phyloP scores from a whole-genome alignment of 1,140 invertebrate genomes.

The Pomacea maculata region DNA sequence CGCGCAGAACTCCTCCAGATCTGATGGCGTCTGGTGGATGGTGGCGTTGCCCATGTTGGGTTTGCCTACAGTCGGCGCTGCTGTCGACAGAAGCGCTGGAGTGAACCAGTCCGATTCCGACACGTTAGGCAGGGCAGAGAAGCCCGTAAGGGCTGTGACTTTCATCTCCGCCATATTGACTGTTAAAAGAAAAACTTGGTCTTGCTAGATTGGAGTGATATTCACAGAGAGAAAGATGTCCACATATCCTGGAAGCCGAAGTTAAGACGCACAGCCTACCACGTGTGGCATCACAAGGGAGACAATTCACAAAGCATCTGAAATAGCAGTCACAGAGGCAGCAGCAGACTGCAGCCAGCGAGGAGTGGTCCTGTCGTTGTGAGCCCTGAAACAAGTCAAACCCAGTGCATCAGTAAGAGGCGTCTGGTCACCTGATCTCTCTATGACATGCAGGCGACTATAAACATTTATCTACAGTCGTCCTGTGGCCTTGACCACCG shows the following conservation, averaged over 20 bases:
- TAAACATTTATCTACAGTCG: too few species aligned
- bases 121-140: not conserved
- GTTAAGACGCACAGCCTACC: not conserved
- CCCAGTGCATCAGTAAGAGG: too few species aligned
- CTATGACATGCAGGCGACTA: too few species aligned
- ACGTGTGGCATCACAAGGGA: not conserved
- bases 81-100: not conserved
- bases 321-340: too few species aligned
- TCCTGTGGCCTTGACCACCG: too few species aligned
- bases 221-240: not conserved
- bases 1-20: constrained; percentile 39
- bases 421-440: too few species aligned
- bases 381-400: too few species aligned
- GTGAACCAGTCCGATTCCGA: constrained; percentile 15
- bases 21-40: constrained; percentile 13
- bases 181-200: too few species aligned
- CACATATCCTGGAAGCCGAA: not conserved
- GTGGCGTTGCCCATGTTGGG: constrained; percentile 13
- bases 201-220: not conserved
- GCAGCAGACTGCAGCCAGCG: too few species aligned
- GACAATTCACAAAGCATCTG: not conserved
- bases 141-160: not conserved
- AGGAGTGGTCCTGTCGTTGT: too few species aligned
- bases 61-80: not conserved
- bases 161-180: constrained; percentile 4